Evolutionary conservation across 2,797 vertebrate species (phyloP).

Genomic region (Protosalanx chinensis): DNA sequence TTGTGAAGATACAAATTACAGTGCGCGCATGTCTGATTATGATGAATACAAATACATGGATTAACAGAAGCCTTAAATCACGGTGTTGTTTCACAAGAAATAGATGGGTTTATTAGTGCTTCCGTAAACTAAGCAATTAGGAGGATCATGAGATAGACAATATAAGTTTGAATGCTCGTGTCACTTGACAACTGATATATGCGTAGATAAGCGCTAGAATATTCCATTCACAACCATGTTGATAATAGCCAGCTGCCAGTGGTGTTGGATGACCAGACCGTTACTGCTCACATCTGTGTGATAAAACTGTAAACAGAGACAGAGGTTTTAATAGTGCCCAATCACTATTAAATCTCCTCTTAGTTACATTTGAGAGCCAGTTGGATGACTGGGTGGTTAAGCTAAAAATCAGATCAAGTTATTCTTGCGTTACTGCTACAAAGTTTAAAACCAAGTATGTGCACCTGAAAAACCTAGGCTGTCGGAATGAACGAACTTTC

Average conservation of each 20-base stretch:
- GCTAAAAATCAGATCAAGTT: too few relatives aligned
- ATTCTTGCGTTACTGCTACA: too few relatives aligned
- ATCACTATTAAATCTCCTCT: slow-evolving; percentile 21
- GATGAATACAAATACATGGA: too few relatives aligned
- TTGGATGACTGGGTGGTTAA: too few relatives aligned
- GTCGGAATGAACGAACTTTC: too few relatives aligned
- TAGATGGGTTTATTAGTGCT: background rate
- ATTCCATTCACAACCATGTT: background rate
- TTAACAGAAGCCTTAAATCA: background rate
- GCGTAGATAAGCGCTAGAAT: slow-evolving; percentile 1
- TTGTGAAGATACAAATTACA: too few relatives aligned
- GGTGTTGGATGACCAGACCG: background rate
- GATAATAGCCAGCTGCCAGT: background rate
- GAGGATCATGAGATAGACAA: background rate
- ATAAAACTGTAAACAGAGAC: background rate
- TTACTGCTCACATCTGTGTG: slow-evolving; percentile 10
- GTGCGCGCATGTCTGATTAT: too few relatives aligned
- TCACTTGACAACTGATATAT: background rate
- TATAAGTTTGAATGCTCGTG: background rate
- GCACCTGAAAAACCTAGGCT: too few relatives aligned
- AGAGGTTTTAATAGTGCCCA: slow-evolving; percentile 11
- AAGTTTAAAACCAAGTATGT: too few relatives aligned
- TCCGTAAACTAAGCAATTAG: background rate
- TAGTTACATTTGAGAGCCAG: background rate
- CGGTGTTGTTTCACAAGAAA: background rate